A percentile compares a stretch with the other conserved stretches of the same genome.
Conservation (phyloP, 2,113 vertebrate species). For the Hylia prasina region DNA sequence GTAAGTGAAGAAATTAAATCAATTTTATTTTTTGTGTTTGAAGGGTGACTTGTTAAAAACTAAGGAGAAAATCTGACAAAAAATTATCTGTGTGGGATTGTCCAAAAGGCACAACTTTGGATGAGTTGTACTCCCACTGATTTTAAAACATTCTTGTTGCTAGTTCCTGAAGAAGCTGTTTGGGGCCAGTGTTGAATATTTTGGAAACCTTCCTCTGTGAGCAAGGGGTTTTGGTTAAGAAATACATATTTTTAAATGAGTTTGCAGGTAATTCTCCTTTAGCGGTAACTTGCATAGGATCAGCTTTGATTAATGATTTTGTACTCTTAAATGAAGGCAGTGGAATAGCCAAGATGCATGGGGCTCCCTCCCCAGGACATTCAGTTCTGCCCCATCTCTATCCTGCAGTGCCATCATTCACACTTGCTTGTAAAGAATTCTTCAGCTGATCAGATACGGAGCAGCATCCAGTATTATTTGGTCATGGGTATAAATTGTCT, state of each 20-base stretch:
- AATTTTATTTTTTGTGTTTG: slow-evolving; percentile 9
- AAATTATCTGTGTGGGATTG: neutral
- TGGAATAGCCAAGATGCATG: neutral
- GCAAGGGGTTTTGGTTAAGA: neutral
- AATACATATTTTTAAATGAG: neutral
- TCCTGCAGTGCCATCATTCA: neutral
- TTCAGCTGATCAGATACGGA: neutral
- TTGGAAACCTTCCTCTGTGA: neutral
- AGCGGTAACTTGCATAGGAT: neutral
- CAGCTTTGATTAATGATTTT: neutral
- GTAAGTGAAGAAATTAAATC: slow-evolving; percentile 3
- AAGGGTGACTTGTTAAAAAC: slow-evolving; percentile 41
- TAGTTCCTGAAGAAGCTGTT: neutral
- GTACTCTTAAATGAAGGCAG: neutral
- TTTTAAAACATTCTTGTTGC: neutral
- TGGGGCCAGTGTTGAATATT: neutral
- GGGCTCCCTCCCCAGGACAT: neutral
- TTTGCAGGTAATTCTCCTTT: neutral
- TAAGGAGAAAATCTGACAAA: slow-evolving; percentile 22
- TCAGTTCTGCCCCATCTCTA: neutral
- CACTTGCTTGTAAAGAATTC: neutral
- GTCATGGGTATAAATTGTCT: neutral
- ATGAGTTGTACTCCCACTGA: neutral
- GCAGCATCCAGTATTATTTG: neutral
- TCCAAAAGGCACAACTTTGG: neutral